Conservation (phyloP, 2,888 invertebrate species). For the Athalia circularis region DNA sequence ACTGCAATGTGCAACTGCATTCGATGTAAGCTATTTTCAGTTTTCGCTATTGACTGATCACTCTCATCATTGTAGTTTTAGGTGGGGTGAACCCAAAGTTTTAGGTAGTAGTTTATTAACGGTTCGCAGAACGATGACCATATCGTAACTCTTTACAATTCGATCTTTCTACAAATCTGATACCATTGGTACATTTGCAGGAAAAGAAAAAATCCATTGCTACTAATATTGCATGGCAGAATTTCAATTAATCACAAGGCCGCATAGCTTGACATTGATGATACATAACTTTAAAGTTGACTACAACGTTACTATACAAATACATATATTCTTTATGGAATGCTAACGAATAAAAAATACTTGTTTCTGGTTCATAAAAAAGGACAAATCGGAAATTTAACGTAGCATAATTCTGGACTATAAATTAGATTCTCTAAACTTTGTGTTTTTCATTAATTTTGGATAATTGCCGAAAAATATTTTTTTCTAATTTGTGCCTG, state of each 20-base stretch:
- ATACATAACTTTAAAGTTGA: slow-evolving; percentile 49
- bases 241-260: slow-evolving; percentile 51
- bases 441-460: too few species aligned
- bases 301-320: slow-evolving; percentile 31
- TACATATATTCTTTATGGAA: slow-evolving; percentile 51
- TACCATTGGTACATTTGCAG: background rate
- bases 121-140: slow-evolving; percentile 17
- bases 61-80: background rate
- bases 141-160: background rate
- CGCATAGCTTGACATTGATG: slow-evolving; percentile 47
- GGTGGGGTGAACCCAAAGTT: background rate
- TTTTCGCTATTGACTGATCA: background rate
- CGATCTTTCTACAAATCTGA: background rate
- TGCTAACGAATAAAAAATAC: slow-evolving; percentile 47
- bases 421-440: too few species aligned
- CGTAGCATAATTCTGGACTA: too few species aligned
- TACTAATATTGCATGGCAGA: slow-evolving; percentile 48
- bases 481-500: too few species aligned
- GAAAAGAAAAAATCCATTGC: background rate
- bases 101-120: slow-evolving; percentile 1
- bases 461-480: too few species aligned
- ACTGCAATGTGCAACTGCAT: background rate
- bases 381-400: background rate
- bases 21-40: slow-evolving; percentile 28
- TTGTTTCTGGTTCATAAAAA: slow-evolving; percentile 18